Conservation (phyloP, 2,797 vertebrate species). For the Sphenodon punctatus region DNA sequence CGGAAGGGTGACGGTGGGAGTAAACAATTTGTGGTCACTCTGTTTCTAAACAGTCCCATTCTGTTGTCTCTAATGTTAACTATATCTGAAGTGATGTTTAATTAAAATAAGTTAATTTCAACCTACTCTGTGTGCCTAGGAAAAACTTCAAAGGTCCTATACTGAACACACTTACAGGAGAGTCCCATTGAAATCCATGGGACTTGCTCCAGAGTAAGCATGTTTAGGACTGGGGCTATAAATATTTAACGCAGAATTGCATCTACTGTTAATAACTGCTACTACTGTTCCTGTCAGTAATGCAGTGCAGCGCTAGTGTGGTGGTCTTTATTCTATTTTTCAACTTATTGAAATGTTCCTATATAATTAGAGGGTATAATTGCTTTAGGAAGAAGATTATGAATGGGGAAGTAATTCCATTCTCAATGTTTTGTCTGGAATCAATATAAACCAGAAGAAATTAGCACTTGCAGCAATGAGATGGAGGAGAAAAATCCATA, state of each 20-base stretch:
- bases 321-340: neutral
- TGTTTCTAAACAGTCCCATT: neutral
- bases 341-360: neutral
- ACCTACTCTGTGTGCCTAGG: neutral
- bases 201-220: no score
- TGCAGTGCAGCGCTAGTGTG: neutral
- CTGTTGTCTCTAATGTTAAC: neutral
- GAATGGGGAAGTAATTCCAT: conserved; percentile 94
- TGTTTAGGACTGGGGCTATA: no score
- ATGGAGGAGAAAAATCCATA: conserved; percentile 91
- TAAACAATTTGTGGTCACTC: no score
- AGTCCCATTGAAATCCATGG: no score
- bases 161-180: no score
- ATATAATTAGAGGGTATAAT: neutral
- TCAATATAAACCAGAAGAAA: conserved; percentile 87
- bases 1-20: no score
- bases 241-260: no score
- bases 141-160: neutral
- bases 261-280: neutral
- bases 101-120: no score
- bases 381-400: conserved; percentile 90
- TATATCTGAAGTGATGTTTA: no score
- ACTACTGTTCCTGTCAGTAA: neutral
- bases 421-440: conserved; percentile 85
- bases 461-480: conserved; percentile 91